phyloP scores from a whole-genome alignment of 1,140 invertebrate genomes.

The Platyura marginata region DNA sequence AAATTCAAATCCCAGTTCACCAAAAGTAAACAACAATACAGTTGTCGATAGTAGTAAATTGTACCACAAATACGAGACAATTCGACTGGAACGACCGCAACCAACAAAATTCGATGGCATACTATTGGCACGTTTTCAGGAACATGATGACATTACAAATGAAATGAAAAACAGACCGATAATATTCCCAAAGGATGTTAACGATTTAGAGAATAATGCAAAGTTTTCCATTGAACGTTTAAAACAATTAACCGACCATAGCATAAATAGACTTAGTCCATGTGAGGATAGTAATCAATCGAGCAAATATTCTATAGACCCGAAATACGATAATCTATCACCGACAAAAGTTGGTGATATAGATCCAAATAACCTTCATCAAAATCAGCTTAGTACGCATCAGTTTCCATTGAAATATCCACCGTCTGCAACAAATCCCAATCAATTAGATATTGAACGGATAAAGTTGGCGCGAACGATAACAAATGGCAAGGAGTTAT shows the following conservation, averaged over 20 bases:
- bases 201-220: constrained; percentile 9
- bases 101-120: constrained; percentile 3
- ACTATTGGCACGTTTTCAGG: constrained; percentile 1
- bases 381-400: neutral
- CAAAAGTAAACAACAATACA: constrained; percentile 14
- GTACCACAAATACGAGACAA: constrained; percentile 5
- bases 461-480: constrained; percentile 17
- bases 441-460: constrained; percentile 18
- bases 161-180: constrained; percentile 1
- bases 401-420: neutral
- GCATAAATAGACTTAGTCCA: constrained; percentile 16
- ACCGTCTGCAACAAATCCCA: neutral
- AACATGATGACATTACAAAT: neutral
- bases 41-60: constrained; percentile 17
- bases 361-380: constrained; percentile 4
- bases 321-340: neutral
- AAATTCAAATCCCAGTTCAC: constrained; percentile 20
- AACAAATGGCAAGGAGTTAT: constrained; percentile 14
- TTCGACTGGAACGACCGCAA: neutral
- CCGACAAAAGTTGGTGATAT: constrained; percentile 3
- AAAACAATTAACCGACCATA: constrained; percentile 20
- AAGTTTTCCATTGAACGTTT: constrained; percentile 20
- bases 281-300: constrained; percentile 3
- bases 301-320: neutral
- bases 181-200: neutral